Evolutionary conservation across 2,113 vertebrate species (phyloP).

Genomic region (Rhadina sibilatrix): DNA sequence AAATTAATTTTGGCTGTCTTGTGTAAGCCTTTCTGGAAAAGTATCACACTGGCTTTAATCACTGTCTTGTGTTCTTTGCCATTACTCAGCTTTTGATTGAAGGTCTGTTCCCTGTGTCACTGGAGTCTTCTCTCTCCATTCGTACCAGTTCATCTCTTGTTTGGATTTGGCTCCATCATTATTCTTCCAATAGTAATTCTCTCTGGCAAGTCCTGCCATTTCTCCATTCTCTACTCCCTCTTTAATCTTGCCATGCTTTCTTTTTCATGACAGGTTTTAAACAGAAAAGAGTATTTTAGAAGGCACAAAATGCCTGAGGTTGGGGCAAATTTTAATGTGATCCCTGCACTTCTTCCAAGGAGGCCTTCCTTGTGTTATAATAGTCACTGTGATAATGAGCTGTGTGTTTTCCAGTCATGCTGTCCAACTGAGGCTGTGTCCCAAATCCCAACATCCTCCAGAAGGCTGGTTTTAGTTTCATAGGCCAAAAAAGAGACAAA

Average conservation of each 20-base stretch:
- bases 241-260: background rate
- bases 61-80: background rate
- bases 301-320: background rate
- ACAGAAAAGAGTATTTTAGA: background rate
- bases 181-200: background rate
- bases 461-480: background rate
- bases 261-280: background rate
- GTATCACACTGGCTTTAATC: background rate
- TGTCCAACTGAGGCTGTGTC: background rate
- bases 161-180: background rate
- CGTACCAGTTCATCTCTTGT: background rate
- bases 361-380: rapidly evolving
- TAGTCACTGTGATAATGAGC: background rate
- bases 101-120: background rate
- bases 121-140: background rate
- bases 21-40: background rate
- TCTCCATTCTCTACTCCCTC: background rate
- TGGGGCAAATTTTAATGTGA: background rate
- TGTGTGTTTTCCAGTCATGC: background rate
- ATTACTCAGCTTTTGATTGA: background rate
- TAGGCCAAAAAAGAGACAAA: background rate
- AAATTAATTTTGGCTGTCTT: background rate
- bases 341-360: background rate
- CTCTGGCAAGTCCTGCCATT: background rate
- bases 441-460: background rate